Evolutionary conservation across 35 echinoderm and acorn worm species (phyloP), one percentile per base, ranked within the genome.

Genomic region (Ophiothrix spiculata): DNA sequence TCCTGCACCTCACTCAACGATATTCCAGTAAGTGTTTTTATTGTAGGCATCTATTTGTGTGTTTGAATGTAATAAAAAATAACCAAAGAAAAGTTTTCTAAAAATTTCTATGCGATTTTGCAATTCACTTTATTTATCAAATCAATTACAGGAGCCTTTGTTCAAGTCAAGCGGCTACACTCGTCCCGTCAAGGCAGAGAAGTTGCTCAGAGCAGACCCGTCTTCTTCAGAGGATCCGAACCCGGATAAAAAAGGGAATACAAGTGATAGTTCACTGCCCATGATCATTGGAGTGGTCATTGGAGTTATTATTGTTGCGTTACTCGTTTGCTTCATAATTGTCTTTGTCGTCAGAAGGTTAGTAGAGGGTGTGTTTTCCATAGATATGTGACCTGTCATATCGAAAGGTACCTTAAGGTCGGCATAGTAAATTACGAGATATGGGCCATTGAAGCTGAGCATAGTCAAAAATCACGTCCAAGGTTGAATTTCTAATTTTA

Each of bases 311-410:
- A 25, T 90, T 21, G 37, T 94, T 8, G 40, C 90, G 13, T 17
- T 96, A 14, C 41, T 86, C 16, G 73, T 90, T 32, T 0, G 89
- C 79, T 49, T 96, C 83, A 33, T 91, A 35, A 39, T 96, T 79
- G 69, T 91, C 31, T 54, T 84, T 60, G 35, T 84, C 42, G 34
- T 88, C 11, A 77, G 75, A 25, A 85, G 23, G 60, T 69, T 12
- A 69, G 75, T 40, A 78, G 80, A 39, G 77, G 90, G 90, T 92
- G 23, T 78, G 90, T 89, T 49, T 17, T 21, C 0, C 40, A 54
- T 31, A 49, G 39, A n/a, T n/a, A n/a, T n/a, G n/a, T n/a, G n/a
- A n/a, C n/a, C n/a, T n/a, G n/a, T n/a, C n/a, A n/a, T n/a, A n/a
- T n/a, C n/a, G n/a, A n/a, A n/a, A n/a, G n/a, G n/a, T n/a, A n/a